These are phyloP conservation scores for Eupithecia pulchellata DNA, from an alignment of 2,888 invertebrate genomes.

Conservation along the genomic window DNA sequence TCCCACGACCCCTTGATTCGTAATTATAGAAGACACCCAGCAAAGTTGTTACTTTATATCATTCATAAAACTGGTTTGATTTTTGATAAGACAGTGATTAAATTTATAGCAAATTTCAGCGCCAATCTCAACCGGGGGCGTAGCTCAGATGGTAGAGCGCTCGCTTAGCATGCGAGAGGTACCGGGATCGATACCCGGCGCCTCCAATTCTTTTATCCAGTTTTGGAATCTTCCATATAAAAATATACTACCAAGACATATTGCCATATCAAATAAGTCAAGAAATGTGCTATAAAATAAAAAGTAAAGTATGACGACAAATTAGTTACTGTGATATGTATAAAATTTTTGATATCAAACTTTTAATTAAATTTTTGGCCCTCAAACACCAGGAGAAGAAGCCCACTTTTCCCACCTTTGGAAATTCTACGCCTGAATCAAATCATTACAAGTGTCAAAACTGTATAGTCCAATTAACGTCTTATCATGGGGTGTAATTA, in stretches of 20 bases:
- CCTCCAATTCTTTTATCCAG: conserved; percentile 48
- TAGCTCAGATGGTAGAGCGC: conserved; percentile 83
- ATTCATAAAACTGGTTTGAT: conserved; percentile 11
- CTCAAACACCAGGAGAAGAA: not conserved
- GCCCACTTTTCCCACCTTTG: not conserved
- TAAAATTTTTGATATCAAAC: not conserved
- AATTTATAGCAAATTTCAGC: not conserved
- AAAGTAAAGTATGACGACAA: too few species aligned
- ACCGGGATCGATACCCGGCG: conserved; percentile 73
- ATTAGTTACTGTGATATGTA: too few species aligned
- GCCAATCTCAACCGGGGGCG: conserved; percentile 28
- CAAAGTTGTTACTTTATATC: not conserved
- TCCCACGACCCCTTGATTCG: not conserved
- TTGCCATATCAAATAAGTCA: too few species aligned
- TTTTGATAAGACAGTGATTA: conserved; percentile 4
- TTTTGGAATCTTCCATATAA: not conserved
- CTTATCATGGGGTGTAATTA: conserved; percentile 54
- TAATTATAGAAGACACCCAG: not conserved
- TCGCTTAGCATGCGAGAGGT: conserved; percentile 86
- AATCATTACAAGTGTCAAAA: conserved; percentile 17
- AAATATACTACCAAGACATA: too few species aligned
- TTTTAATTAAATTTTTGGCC: not conserved
- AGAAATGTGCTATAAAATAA: too few species aligned
- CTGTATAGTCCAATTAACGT: conserved; percentile 30
- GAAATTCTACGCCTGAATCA: not conserved